Evolutionary conservation across 53 echinoderm and acorn worm species (phyloP), one percentile per base, ranked within the genome.

Genomic region (Apostichopus leukothele): DNA sequence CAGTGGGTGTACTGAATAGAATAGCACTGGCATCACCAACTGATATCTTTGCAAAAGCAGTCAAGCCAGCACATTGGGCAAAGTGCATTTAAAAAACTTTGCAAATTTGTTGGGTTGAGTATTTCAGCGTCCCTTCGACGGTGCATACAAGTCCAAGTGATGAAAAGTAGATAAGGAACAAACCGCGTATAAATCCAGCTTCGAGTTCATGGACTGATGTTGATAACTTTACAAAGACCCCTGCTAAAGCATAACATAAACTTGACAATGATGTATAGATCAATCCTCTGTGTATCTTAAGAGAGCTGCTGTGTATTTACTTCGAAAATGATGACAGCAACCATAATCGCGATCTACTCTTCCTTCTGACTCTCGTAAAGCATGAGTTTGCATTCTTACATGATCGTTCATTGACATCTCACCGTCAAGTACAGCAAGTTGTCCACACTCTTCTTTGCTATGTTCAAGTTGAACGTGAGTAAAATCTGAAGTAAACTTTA

Each of bases 21-120:
- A 78, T 78, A 9, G 79, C 79, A 51, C n/a, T 78, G 10, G 53
- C 79, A 53, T 78, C 79, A 14, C 79, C 79, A 0, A 78, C 79
- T 6, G 79, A 53, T 8, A 53, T 53, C 51, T 50, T 50, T 1
- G 7, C 51, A 1, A 7, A 78, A 16, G 51, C 52, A 51, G n/a
- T 78, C 1, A 78, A 53, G 14, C 19, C 53, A 9, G 79, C 53
- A 52, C n/a, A 78, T 78, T 19, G 53, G 79, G 51, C 5, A 6
- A 78, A 8, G 3, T n/a, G 50, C 51, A 78, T 52, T 5, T 4
- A 51, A 53, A 0, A 78, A 52, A 19, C 52, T 78, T 1, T 50
- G 39, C 51, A 78, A 12, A 52, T 78, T 18, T 51, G n/a, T 19
- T n/a, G 79, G n/a, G 39, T 78, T 6, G 79, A 50, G 19, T 52